Conservation (phyloP, 2,797 vertebrate species). For the Xenopus petersii region DNA sequence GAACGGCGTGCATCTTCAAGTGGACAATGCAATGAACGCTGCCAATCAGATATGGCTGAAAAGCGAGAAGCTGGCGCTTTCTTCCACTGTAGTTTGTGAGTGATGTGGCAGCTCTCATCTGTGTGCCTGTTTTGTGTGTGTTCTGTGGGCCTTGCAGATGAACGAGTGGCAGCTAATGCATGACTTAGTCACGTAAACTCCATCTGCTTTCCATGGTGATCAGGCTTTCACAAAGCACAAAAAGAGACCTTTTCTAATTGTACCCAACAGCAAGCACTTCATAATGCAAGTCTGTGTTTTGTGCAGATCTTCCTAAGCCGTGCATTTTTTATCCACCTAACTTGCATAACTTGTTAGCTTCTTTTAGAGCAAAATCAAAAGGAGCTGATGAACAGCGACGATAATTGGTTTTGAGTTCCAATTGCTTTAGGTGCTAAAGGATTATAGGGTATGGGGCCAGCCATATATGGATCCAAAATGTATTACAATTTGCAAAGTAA, state of each 20-base stretch:
- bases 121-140: slow-evolving; percentile 35
- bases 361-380: no score
- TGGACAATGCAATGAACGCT: slow-evolving; percentile 1
- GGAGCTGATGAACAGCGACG: no score
- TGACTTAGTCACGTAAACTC: slow-evolving; percentile 46
- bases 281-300: not conserved
- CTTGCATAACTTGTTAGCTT: no score
- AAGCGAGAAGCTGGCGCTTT: slow-evolving; percentile 10
- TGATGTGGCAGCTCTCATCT: slow-evolving; percentile 38
- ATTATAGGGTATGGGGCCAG: no score
- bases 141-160: slow-evolving; percentile 46
- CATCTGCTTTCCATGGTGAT: slow-evolving; percentile 42
- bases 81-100: slow-evolving; percentile 2
- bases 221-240: slow-evolving; percentile 35
- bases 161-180: slow-evolving; percentile 41
- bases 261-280: slow-evolving; percentile 25
- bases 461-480: no score
- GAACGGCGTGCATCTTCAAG: not conserved
- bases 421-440: no score
- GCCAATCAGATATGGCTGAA: slow-evolving; percentile 5
- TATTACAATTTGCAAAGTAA: no score
- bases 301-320: not conserved
- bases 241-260: slow-evolving; percentile 34
- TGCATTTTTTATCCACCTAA: no score
- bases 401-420: no score